Percentiles rank a stretch among this genome's conserved stretches.
These are phyloP conservation scores for Tupaia chinensis DNA, from an alignment of 2,113 vertebrate genomes.

Conservation along the genomic window DNA sequence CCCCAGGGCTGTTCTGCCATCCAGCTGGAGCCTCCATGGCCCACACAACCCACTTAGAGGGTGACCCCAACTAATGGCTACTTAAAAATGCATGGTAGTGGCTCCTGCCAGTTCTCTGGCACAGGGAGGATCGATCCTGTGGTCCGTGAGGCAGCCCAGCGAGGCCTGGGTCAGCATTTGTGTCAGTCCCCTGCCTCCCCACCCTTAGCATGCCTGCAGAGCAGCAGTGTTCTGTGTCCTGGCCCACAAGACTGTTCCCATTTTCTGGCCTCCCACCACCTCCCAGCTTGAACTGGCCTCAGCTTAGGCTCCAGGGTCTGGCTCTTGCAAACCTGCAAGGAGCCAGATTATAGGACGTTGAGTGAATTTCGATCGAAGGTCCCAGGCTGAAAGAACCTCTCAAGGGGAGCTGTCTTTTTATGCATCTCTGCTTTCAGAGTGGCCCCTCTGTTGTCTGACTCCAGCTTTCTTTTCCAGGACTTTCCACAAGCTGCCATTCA, in stretches of 20 bases:
- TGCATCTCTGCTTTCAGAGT: rapidly evolving
- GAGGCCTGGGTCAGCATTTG: not conserved
- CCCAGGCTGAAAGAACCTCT: too few relatives aligned
- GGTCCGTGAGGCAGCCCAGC: not conserved
- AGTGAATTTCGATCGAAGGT: rapidly evolving
- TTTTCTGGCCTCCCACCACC: not conserved
- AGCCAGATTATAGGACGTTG: rapidly evolving
- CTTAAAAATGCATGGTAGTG: constrained; percentile 52
- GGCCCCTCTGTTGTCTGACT: not conserved
- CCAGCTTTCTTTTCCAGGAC: not conserved
- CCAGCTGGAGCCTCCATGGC: not conserved
- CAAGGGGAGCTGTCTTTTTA: too few relatives aligned
- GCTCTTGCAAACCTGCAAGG: not conserved
- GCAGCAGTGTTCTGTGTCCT: too few relatives aligned
- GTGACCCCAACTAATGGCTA: constrained; percentile 30
- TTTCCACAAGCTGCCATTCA: not conserved
- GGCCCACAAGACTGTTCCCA: too few relatives aligned
- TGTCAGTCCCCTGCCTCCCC: not conserved
- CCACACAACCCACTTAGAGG: constrained; percentile 3
- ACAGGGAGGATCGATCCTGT: not conserved
- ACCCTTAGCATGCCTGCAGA: too few relatives aligned
- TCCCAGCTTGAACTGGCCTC: rapidly evolving
- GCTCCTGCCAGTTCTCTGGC: not conserved
- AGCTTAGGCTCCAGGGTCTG: not conserved
- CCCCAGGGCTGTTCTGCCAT: not conserved